Evolutionary conservation across 2,797 vertebrate genomes (phyloP).

Genomic region (Anisognathus igniventris): DNA sequence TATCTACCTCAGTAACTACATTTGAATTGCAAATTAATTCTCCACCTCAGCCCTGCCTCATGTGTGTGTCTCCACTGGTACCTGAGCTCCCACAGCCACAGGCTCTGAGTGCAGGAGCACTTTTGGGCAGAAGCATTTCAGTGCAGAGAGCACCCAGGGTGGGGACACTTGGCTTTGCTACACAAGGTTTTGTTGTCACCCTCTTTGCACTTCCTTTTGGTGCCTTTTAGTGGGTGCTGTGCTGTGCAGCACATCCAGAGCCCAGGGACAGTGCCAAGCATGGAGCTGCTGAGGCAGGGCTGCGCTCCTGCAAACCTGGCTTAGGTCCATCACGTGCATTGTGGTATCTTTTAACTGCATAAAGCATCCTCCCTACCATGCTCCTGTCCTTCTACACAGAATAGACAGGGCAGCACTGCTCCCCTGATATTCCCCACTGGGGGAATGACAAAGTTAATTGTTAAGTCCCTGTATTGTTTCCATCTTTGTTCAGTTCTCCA

Average conservation of each 20-base stretch:
- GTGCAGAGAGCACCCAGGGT: background rate
- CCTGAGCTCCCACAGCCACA: background rate
- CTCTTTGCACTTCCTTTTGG: background rate
- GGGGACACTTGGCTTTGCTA: background rate
- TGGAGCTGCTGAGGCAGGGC: background rate
- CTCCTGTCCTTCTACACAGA: background rate
- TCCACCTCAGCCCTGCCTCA: background rate
- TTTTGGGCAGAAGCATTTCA: background rate
- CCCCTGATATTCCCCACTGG: background rate
- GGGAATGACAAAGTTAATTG: background rate
- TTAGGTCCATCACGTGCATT: fast-evolving
- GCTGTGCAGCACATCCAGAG: background rate
- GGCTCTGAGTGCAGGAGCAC: background rate
- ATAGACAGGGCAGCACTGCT: background rate
- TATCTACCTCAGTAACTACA: slow-evolving; percentile 56
- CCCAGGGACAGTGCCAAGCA: background rate
- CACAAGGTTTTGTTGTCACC: fast-evolving
- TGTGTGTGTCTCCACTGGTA: background rate
- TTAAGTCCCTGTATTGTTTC: background rate
- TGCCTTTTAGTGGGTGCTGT: fast-evolving
- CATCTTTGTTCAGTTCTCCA: background rate
- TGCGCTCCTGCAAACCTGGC: background rate
- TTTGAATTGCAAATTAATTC: slow-evolving; percentile 60
- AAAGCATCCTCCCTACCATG: fast-evolving
- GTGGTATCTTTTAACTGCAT: background rate